These are phyloP conservation scores for Struthio camelus DNA, from an alignment of 2,113 vertebrate species.

Conservation along the genomic window DNA sequence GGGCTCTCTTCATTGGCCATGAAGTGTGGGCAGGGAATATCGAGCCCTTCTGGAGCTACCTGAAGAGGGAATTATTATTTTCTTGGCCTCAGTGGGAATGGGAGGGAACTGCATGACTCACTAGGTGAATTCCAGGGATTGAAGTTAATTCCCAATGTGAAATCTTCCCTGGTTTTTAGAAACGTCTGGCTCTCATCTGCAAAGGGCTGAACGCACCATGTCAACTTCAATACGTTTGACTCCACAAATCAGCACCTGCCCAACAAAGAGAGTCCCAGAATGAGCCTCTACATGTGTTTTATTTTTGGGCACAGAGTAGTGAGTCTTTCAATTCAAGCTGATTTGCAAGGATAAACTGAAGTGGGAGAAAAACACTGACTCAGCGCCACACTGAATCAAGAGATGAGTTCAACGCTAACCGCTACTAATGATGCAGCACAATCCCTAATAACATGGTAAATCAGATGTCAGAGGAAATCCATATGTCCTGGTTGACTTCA, in stretches of 20 bases:
- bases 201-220: neutral
- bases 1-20: accelerated
- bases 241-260: neutral
- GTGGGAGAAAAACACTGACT: neutral
- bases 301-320: neutral
- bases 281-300: neutral
- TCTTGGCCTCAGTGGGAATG: neutral
- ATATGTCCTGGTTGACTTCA: neutral
- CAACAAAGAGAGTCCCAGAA: neutral
- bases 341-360: slow-evolving; percentile 4
- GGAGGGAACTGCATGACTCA: neutral
- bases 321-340: neutral
- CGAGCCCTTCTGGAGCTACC: neutral
- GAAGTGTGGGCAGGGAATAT: neutral
- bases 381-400: neutral
- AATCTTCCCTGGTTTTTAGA: neutral
- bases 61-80: neutral
- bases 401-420: neutral
- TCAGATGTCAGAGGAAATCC: neutral
- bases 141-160: neutral
- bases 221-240: neutral
- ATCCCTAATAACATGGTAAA: neutral
- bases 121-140: neutral
- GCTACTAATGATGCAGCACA: neutral
- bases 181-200: neutral